Conservation (phyloP, 1,140 invertebrate species). For the Eubasilissa regina region DNA sequence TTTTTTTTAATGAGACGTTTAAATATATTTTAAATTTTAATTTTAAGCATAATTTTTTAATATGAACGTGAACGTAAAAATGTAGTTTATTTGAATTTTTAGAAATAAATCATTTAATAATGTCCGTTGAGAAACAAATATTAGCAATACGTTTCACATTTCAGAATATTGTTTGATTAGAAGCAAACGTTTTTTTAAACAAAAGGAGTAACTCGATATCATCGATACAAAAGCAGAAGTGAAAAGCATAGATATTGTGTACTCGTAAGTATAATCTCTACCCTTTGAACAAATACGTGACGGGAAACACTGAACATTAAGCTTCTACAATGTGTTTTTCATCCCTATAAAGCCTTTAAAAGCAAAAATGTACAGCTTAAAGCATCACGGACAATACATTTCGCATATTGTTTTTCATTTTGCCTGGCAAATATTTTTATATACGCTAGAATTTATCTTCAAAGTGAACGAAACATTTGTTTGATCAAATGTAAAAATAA, state of each 20-base stretch:
- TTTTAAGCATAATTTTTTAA: too few species aligned
- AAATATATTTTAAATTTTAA: too few species aligned
- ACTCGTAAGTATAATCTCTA: conserved; percentile 41
- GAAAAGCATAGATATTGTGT: conserved; percentile 26
- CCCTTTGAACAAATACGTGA: conserved; percentile 50
- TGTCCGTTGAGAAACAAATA: too few species aligned
- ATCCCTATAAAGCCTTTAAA: conserved; percentile 34
- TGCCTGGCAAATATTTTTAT: conserved; percentile 21
- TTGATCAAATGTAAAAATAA: background rate
- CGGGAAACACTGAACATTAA: conserved; percentile 48
- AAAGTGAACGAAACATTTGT: conserved; percentile 23
- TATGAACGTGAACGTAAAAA: too few species aligned
- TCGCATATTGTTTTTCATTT: conserved; percentile 18
- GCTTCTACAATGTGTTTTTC: conserved; percentile 36
- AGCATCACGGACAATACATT: conserved; percentile 19
- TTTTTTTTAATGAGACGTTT: too few species aligned
- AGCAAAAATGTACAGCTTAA: conserved; percentile 17
- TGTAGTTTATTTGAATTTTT: too few species aligned
- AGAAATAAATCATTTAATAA: too few species aligned
- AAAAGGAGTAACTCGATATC: background rate
- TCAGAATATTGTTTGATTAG: too few species aligned
- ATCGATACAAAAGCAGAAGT: conserved; percentile 29
- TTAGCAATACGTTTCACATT: too few species aligned
- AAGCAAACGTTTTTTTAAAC: too few species aligned
- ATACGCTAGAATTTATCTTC: conserved; percentile 4